Conservation (phyloP, 2,888 invertebrate species). For the Monochamus alternatus region DNA sequence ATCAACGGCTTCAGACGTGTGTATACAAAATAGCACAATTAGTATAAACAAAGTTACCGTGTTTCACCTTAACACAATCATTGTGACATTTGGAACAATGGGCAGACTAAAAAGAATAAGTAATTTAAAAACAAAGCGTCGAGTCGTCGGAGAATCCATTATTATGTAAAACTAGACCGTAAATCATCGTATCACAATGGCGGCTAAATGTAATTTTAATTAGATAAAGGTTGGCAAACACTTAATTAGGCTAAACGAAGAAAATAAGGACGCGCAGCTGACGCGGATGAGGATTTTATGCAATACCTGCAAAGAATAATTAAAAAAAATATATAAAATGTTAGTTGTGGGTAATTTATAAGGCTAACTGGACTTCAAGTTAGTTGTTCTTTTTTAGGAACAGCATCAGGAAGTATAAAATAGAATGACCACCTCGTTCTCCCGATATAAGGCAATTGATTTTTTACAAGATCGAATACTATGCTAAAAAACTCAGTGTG, state of each 20-base stretch:
- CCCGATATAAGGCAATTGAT: no score
- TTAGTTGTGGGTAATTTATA: no score
- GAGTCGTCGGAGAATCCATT: slow-evolving; percentile 12
- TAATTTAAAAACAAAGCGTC: slow-evolving; percentile 26
- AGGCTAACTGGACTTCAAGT: no score
- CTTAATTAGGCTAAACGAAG: slow-evolving; percentile 18
- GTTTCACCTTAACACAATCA: slow-evolving; percentile 8
- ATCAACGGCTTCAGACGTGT: neutral
- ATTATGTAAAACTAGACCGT: slow-evolving; percentile 35
- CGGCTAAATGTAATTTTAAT: slow-evolving; percentile 24
- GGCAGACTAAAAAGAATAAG: slow-evolving; percentile 24
- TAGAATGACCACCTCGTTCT: no score
- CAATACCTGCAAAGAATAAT: neutral
- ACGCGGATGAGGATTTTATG: neutral
- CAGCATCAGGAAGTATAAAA: no score
- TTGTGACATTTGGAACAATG: slow-evolving; percentile 35
- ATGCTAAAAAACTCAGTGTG: no score
- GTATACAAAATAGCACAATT: neutral
- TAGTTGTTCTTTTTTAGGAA: no score
- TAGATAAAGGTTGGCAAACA: slow-evolving; percentile 29
- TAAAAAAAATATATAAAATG: no score
- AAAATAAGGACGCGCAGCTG: neutral
- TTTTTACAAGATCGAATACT: no score
- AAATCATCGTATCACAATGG: slow-evolving; percentile 30
- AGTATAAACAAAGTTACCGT: neutral